phyloP scores from a whole-genome alignment of 2,888 invertebrate genomes.

The Nymphalis c-album region DNA sequence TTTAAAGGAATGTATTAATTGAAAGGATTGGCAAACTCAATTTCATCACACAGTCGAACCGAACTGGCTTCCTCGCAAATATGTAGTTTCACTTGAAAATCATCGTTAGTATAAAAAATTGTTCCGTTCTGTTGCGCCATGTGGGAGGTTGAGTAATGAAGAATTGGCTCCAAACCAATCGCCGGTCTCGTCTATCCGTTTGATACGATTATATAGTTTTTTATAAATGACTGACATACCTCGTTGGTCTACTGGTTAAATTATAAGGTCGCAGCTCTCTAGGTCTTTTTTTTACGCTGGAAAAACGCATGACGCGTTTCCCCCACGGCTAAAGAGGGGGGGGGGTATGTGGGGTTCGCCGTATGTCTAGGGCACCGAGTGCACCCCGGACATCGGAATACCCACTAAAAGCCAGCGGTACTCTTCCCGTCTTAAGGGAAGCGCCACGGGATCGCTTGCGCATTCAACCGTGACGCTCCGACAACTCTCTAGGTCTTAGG shows the following conservation, averaged over 20 bases:
- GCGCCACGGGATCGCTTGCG: too few relatives aligned
- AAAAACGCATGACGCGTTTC: too few relatives aligned
- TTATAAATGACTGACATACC: not conserved
- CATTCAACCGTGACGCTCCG: too few relatives aligned
- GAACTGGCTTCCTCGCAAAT: slow-evolving; percentile 39
- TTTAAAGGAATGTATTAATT: too few relatives aligned
- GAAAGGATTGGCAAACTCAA: not conserved
- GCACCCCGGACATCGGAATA: too few relatives aligned
- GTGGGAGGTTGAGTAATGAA: slow-evolving; percentile 40
- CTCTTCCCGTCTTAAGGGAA: too few relatives aligned
- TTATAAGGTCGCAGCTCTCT: not conserved
- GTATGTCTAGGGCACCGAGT: too few relatives aligned
- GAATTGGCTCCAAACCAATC: slow-evolving; percentile 28
- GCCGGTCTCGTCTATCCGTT: slow-evolving; percentile 21
- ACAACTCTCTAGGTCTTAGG: too few relatives aligned
- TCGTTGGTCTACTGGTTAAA: not conserved
- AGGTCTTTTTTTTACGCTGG: too few relatives aligned
- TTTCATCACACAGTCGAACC: slow-evolving; percentile 34
- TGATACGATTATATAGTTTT: slow-evolving; percentile 3
- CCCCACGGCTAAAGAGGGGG: too few relatives aligned
- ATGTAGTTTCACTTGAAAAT: slow-evolving; percentile 40
- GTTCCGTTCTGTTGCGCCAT: slow-evolving; percentile 39
- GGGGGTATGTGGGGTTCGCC: too few relatives aligned
- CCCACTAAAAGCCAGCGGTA: too few relatives aligned
- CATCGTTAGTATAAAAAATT: slow-evolving; percentile 30